A percentile compares a stretch with the other conserved stretches of the same genome.
Conservation (phyloP, 2,888 invertebrate genomes). For the Cepaea hortensis region DNA sequence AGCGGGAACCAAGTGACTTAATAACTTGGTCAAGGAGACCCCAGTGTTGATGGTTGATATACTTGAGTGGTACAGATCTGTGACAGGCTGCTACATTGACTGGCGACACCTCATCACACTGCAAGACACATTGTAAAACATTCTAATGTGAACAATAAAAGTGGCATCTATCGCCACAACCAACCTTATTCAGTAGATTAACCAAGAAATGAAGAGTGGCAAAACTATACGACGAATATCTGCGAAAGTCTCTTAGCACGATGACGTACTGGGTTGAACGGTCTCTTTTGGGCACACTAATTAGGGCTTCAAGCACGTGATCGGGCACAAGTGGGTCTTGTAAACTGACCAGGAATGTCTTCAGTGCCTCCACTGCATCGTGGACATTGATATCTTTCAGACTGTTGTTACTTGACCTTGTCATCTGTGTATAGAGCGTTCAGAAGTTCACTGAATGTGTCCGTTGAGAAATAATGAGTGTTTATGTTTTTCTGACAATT, state of each 20-base stretch:
- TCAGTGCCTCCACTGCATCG: conserved; percentile 34
- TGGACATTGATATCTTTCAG: conserved; percentile 20
- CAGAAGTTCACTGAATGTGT: neutral
- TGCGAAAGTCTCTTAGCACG: conserved; percentile 24
- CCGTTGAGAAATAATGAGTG: neutral
- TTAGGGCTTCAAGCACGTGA: conserved; percentile 32
- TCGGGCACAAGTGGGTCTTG: conserved; percentile 40
- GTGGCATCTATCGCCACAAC: neutral
- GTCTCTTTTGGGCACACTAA: conserved; percentile 11
- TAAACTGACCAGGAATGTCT: conserved; percentile 26
- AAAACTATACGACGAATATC: neutral
- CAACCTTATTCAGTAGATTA: conserved; percentile 19
- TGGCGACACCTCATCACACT: too few relatives aligned
- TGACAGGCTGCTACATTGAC: too few relatives aligned
- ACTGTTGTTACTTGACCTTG: neutral
- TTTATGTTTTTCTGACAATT: neutral
- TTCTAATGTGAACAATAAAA: neutral
- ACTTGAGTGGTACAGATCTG: too few relatives aligned
- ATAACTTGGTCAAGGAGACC: too few relatives aligned
- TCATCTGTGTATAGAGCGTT: conserved; percentile 6
- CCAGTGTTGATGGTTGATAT: too few relatives aligned
- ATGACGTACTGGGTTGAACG: neutral
- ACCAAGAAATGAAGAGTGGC: conserved; percentile 37
- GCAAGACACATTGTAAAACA: too few relatives aligned
- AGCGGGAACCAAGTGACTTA: too few relatives aligned